phyloP scores from a whole-genome alignment of 1,140 invertebrate species.

The Amphibalanus amphitrite region DNA sequence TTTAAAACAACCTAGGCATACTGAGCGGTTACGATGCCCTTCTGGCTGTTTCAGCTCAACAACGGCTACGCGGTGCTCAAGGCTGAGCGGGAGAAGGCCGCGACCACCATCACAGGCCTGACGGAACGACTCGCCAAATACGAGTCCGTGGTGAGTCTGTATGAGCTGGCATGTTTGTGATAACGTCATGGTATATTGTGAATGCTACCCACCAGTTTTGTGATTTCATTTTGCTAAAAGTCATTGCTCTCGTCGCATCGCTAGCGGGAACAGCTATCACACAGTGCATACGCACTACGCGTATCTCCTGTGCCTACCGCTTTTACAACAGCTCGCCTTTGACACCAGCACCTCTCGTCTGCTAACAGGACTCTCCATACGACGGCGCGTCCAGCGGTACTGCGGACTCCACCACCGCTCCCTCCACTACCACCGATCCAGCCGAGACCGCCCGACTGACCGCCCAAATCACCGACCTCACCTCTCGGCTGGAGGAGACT shows the following conservation, averaged over 20 bases:
- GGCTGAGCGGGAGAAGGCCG: not conserved
- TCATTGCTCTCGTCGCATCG: constrained; percentile 4
- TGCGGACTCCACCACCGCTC: too few species aligned
- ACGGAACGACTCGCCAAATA: not conserved
- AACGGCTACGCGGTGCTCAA: not conserved
- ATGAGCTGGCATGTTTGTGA: too few species aligned
- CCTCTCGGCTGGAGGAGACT: not conserved
- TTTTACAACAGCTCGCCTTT: constrained; percentile 23
- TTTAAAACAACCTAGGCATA: too few species aligned
- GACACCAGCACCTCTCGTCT: constrained; percentile 14
- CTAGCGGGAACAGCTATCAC: not conserved
- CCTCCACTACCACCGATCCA: too few species aligned
- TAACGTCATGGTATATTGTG: too few species aligned
- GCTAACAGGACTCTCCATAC: too few species aligned
- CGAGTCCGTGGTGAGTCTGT: not conserved
- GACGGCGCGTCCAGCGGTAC: too few species aligned
- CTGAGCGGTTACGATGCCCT: too few species aligned
- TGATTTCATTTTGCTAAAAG: too few species aligned
- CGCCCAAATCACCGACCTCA: not conserved
- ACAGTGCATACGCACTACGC: too few species aligned
- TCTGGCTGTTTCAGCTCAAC: not conserved
- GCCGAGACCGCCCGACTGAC: not conserved
- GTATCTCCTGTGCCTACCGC: constrained; percentile 13
- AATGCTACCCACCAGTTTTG: too few species aligned
- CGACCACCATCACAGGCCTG: not conserved